Evolutionary conservation across 2,888 invertebrate genomes (phyloP).

Genomic region (Neoaliturus tenellus): DNA sequence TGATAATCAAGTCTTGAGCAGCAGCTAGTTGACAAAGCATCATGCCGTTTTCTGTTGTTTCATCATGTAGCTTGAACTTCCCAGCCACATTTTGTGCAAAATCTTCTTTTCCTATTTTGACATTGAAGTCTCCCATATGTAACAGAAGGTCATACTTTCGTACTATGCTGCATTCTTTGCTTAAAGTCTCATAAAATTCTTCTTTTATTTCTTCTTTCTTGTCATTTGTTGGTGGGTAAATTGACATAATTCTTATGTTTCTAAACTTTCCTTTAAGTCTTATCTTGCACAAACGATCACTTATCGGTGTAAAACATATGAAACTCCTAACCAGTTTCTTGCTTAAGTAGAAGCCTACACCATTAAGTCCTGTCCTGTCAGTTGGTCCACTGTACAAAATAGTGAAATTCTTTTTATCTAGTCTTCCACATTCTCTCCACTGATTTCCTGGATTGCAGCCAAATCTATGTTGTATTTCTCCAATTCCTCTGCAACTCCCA

Average conservation of each 20-base stretch:
- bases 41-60: background rate
- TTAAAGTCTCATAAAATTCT: constrained; percentile 45
- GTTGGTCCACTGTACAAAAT: no score
- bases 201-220: constrained; percentile 20
- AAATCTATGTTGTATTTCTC: constrained; percentile 37
- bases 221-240: background rate
- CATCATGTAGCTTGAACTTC: background rate
- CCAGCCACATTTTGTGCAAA: constrained; percentile 1
- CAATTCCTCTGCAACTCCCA: constrained; percentile 35
- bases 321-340: no score
- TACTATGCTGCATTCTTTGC: background rate
- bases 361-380: no score
- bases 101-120: constrained; percentile 42
- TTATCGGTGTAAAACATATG: no score
- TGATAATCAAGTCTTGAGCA: background rate
- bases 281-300: no score
- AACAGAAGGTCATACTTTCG: background rate
- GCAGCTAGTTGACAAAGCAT: background rate
- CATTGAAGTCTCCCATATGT: constrained; percentile 51
- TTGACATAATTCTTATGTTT: no score
- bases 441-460: no score
- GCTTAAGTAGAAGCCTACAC: no score
- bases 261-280: no score
- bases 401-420: no score
- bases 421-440: no score